phyloP scores from a whole-genome alignment of 1,140 invertebrate species.

The Pogonognathellus flavescens region DNA sequence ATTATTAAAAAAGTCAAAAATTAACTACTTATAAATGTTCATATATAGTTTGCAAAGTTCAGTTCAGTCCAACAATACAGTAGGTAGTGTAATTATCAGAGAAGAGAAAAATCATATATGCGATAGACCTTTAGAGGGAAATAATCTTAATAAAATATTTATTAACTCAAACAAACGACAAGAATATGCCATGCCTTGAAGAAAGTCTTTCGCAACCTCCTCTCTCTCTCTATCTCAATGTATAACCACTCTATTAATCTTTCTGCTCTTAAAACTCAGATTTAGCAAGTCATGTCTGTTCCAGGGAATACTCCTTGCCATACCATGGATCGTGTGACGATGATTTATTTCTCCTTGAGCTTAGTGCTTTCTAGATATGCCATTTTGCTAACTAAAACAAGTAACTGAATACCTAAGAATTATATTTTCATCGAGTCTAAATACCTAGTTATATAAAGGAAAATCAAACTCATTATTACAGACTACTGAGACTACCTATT shows the following conservation, averaged over 20 bases:
- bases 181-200: no score
- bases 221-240: background rate
- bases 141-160: no score
- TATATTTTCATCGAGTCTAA: no score
- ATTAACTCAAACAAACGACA: slow-evolving; percentile 11
- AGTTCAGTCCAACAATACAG: background rate
- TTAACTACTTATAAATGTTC: no score
- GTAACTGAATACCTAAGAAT: no score
- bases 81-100: background rate
- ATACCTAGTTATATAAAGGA: no score
- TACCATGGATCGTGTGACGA: slow-evolving; percentile 18
- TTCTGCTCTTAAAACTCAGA: slow-evolving; percentile 41
- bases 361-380: background rate
- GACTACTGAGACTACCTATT: no score
- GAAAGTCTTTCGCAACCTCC: background rate
- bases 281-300: slow-evolving; percentile 30
- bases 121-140: no score
- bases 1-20: no score
- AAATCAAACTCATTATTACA: no score
- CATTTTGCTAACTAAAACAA: no score
- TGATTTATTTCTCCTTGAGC: slow-evolving; percentile 10
- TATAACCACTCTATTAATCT: slow-evolving; percentile 38
- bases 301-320: slow-evolving; percentile 17
- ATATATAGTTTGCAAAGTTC: background rate
- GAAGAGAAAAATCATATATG: background rate